phyloP scores from a whole-genome alignment of 2,113 vertebrate species.

The Cyphotilapia sp. region DNA sequence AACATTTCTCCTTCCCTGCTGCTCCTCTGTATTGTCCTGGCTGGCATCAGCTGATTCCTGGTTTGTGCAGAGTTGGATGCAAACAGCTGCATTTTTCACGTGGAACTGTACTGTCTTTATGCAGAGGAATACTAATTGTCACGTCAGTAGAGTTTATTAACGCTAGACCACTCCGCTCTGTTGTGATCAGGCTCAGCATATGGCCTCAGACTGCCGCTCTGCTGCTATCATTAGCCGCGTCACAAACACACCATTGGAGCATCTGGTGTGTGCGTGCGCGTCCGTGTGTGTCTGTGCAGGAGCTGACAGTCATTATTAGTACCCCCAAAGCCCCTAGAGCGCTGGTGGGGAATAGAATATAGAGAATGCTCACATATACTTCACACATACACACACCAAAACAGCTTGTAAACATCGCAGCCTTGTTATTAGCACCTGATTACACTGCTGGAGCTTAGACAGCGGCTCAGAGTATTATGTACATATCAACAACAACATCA shows the following conservation, averaged over 20 bases:
- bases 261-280: slow-evolving; percentile 25
- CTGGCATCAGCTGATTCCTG: neutral
- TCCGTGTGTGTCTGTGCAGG: neutral
- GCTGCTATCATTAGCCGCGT: slow-evolving; percentile 50
- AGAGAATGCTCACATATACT: neutral
- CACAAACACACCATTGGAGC: slow-evolving; percentile 36
- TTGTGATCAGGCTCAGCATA: slow-evolving; percentile 56
- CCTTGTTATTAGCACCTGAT: slow-evolving; percentile 64
- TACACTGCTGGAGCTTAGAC: slow-evolving; percentile 42
- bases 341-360: slow-evolving; percentile 7
- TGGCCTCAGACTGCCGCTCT: slow-evolving; percentile 45
- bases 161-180: slow-evolving; percentile 22
- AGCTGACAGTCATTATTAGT: slow-evolving; percentile 48
- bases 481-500: slow-evolving; percentile 36
- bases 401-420: slow-evolving; percentile 61
- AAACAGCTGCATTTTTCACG: neutral
- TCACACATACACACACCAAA: neutral
- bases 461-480: slow-evolving; percentile 22
- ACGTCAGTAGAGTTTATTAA: slow-evolving; percentile 52
- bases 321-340: slow-evolving; percentile 10
- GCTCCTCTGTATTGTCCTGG: neutral
- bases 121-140: slow-evolving; percentile 31
- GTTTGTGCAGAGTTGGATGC: neutral
- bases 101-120: neutral
- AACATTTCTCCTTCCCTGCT: neutral